Evolutionary conservation across 53 echinoderm and acorn worm species (phyloP).

Genomic region (Henricia sp.): DNA sequence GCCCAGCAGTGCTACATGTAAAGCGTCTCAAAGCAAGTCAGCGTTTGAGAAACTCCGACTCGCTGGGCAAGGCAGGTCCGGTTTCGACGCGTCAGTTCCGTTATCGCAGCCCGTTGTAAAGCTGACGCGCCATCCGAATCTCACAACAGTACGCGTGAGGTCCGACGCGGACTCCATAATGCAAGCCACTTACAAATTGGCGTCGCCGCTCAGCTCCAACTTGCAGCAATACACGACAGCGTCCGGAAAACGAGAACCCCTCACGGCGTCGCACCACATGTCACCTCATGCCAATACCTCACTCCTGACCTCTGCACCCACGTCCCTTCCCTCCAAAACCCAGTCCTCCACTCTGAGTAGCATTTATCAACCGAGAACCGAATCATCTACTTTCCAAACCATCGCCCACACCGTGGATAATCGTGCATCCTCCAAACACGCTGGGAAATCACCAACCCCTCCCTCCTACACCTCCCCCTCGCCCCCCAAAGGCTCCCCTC

Average conservation of each 20-base stretch:
- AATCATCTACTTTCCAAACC: slow-evolving; percentile 30
- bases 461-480: slow-evolving; percentile 55
- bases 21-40: slow-evolving; percentile 11
- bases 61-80: slow-evolving; percentile 14
- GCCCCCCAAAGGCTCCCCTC: slow-evolving; percentile 47
- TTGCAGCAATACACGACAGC: slow-evolving; percentile 9
- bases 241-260: slow-evolving; percentile 33
- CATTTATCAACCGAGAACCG: slow-evolving; percentile 9
- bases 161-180: background rate
- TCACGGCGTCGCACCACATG: slow-evolving; percentile 17
- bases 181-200: slow-evolving; percentile 21
- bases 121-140: slow-evolving; percentile 63
- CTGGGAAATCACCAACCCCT: slow-evolving; percentile 16
- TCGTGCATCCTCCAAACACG: slow-evolving; percentile 26
- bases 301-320: slow-evolving; percentile 1
- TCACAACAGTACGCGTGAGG: background rate
- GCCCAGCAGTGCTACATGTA: slow-evolving; percentile 5
- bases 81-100: background rate
- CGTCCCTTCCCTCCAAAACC: slow-evolving; percentile 5
- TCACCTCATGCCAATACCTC: slow-evolving; percentile 40
- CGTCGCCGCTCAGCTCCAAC: slow-evolving; percentile 14
- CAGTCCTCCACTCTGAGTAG: slow-evolving; percentile 15
- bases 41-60: slow-evolving; percentile 51
- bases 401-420: slow-evolving; percentile 5
- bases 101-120: slow-evolving; percentile 73